phyloP scores from a whole-genome alignment of 2,113 vertebrate species.

The Larimichthys crocea region DNA sequence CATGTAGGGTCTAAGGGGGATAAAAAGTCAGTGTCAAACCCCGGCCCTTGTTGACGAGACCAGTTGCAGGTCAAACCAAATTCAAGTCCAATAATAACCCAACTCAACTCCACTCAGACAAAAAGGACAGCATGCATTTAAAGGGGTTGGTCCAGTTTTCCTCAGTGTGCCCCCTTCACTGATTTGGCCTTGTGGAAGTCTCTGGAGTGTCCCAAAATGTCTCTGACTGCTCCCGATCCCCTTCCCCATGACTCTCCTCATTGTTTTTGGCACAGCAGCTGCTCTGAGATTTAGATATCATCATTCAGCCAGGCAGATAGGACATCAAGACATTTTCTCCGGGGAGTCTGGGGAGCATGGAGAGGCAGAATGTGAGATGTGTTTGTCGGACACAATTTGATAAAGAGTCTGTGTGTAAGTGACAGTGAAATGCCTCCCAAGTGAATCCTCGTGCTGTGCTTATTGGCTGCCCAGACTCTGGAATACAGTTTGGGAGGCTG shows the following conservation, averaged over 20 bases:
- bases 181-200: slow-evolving; percentile 19
- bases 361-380: slow-evolving; percentile 63
- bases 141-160: slow-evolving; percentile 11
- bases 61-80: neutral
- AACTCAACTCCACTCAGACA: neutral
- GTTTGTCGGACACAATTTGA: slow-evolving; percentile 74
- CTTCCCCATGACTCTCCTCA: slow-evolving; percentile 60
- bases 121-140: slow-evolving; percentile 7
- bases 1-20: too few species aligned
- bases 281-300: slow-evolving; percentile 82
- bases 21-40: too few species aligned
- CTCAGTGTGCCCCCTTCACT: neutral
- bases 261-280: slow-evolving; percentile 80
- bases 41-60: too few species aligned
- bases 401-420: slow-evolving; percentile 68
- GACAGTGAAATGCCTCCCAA: slow-evolving; percentile 70
- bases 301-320: slow-evolving; percentile 81
- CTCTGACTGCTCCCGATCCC: slow-evolving; percentile 54
- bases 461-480: slow-evolving; percentile 16
- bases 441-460: slow-evolving; percentile 32
- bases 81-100: neutral
- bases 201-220: slow-evolving; percentile 48
- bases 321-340: slow-evolving; percentile 76
- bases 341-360: slow-evolving; percentile 59
- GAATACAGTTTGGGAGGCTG: slow-evolving; percentile 47